Base-by-base conservation (phyloP, 2,888 invertebrate species). In the Caenorhabditis sinica region DNA sequence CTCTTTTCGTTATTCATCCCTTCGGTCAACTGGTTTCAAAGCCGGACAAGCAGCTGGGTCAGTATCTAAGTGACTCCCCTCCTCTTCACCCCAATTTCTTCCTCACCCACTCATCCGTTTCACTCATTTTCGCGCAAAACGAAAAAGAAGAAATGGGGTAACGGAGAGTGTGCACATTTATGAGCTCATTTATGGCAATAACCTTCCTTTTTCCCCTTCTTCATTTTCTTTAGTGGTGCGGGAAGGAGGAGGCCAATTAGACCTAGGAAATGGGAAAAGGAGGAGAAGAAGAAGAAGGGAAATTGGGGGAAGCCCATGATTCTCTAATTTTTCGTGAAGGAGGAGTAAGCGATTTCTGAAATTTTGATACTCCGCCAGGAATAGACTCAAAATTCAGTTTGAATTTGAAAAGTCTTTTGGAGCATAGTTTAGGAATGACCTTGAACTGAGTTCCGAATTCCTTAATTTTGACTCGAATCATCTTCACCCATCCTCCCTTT, bases 171-270 rank as follows among this genome's bases (percentile, higher is more conserved):
- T 45, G 66, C 75, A 66, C 68, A 76, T 68, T 76, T 60, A 76
- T 76, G 45, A 60, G 75, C 66, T 76, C 25, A 49, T 76, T 68
- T 36, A 33, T 49, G 51, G 61, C 66, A 53, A 66, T 68, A 75
- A 75, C 66, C 75, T 25, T 43, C 63, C 9, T 49, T n/a, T n/a
- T n/a, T n/a, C n/a, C n/a, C n/a, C n/a, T n/a, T n/a, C n/a, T n/a
- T 25, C 43, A 43, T 63, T 43, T 23, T 36, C 23, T 43, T 63
- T 20, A 17, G 33, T 30, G 33, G 33, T 36, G 33, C 11, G n/a
- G 15, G 20, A 43, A 23, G 13, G 63, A 45, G 36, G 17, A 17
- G 5, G n/a, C 49, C 49, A 61, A 73, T 61, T 72, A 73, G 49
- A 45, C 60, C 45, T 60, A 49, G 36, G 33, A 72, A 72, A 72